Conservation (phyloP, 2,797 vertebrate species). For the Alfaro cultratus region DNA sequence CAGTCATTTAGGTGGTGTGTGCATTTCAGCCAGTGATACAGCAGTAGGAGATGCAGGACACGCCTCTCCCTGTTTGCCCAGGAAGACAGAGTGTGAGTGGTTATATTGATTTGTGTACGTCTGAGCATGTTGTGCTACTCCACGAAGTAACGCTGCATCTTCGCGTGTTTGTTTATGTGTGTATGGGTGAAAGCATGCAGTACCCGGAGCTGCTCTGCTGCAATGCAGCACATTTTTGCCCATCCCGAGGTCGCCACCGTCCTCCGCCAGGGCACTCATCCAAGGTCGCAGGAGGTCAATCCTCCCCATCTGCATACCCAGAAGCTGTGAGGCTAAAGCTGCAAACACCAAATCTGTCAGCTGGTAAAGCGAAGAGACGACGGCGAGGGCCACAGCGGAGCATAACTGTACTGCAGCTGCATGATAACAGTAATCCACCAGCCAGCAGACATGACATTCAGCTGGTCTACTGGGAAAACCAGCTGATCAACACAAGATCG, state of each 20-base stretch:
- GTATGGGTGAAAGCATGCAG: conserved; percentile 58
- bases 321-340: conserved; percentile 58
- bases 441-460: conserved; percentile 38
- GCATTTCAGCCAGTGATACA: conserved; percentile 35
- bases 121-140: conserved; percentile 21
- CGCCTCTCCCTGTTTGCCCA: conserved; percentile 49
- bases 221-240: conserved; percentile 80
- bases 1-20: conserved; percentile 45
- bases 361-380: conserved; percentile 36
- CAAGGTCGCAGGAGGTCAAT: conserved; percentile 79
- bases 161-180: conserved; percentile 28
- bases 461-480: conserved; percentile 31
- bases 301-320: conserved; percentile 74
- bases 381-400: conserved; percentile 20
- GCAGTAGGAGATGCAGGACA: conserved; percentile 61
- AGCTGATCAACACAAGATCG: conserved; percentile 36
- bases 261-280: conserved; percentile 66
- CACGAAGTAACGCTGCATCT: conserved; percentile 22
- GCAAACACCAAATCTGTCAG: conserved; percentile 65
- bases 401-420: conserved; percentile 15
- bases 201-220: conserved; percentile 77
- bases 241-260: conserved; percentile 70
- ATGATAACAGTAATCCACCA: conserved; percentile 29
- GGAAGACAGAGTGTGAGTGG: conserved; percentile 18
- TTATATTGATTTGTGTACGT: conserved; percentile 35